Evolutionary conservation across 2,113 vertebrate genomes (phyloP).

Genomic region (Pollimyrus isidori): DNA sequence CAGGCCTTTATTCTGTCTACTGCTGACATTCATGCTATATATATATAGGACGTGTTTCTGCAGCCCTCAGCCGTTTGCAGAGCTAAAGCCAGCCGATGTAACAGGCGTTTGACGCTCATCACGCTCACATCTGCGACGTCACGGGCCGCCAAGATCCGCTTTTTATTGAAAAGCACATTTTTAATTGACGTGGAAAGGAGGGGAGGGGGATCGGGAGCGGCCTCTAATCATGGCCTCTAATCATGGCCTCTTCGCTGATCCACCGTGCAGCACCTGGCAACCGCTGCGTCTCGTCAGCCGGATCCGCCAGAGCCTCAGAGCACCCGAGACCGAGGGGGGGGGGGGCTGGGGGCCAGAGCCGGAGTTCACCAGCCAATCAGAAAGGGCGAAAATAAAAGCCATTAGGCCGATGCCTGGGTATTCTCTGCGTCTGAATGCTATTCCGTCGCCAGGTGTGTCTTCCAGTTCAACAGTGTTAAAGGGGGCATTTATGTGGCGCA

Average conservation of each 20-base stretch:
- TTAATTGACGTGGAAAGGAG: conserved; percentile 11
- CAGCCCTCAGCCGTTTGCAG: not conserved
- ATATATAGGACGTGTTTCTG: not conserved
- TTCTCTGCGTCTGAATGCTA: not conserved
- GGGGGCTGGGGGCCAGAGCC: not conserved
- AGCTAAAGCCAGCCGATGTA: not conserved
- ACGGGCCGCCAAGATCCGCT: not conserved
- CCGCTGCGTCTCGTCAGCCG: not conserved
- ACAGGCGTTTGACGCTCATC: not conserved
- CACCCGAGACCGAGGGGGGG: too few relatives aligned
- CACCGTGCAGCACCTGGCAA: not conserved
- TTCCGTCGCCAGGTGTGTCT: not conserved
- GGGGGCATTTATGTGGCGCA: not conserved
- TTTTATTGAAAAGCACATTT: not conserved
- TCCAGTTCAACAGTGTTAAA: not conserved
- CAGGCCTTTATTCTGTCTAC: not conserved
- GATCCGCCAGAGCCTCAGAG: not conserved
- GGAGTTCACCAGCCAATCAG: not conserved
- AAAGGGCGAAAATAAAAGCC: not conserved
- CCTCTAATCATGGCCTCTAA: not conserved
- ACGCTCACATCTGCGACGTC: not conserved
- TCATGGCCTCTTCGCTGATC: not conserved
- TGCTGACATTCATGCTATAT: not conserved
- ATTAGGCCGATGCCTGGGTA: not conserved
- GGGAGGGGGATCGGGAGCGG: not conserved